These are phyloP conservation scores for Brachynemurus nebulosus DNA, from an alignment of 2,888 invertebrate genomes.

Conservation along the genomic window DNA sequence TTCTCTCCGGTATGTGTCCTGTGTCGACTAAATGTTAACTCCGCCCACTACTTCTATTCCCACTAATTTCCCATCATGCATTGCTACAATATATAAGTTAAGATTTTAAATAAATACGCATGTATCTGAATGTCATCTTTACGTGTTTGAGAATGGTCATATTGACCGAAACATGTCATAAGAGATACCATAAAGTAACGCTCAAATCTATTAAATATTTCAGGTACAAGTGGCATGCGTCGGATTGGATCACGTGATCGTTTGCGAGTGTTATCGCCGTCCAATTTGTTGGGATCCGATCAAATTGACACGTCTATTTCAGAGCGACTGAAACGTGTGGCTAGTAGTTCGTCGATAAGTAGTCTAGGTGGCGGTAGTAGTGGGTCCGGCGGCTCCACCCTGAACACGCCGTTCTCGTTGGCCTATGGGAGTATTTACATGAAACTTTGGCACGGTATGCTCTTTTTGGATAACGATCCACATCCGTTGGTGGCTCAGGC, in stretches of 20 bases:
- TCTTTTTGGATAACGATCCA: slow-evolving; percentile 72
- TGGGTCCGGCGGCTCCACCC: slow-evolving; percentile 21
- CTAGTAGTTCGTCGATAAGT: slow-evolving; percentile 56
- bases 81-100: neutral
- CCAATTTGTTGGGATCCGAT: slow-evolving; percentile 16
- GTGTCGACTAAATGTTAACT: too few relatives aligned
- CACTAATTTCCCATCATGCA: too few relatives aligned
- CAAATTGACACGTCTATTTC: slow-evolving; percentile 22
- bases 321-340: slow-evolving; percentile 44
- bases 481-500: slow-evolving; percentile 68
- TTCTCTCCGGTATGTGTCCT: too few relatives aligned
- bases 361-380: slow-evolving; percentile 31
- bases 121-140: too few relatives aligned
- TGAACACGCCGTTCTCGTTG: slow-evolving; percentile 36
- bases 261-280: slow-evolving; percentile 30
- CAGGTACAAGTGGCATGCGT: slow-evolving; percentile 15
- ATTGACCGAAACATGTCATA: too few relatives aligned
- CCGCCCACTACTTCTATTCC: too few relatives aligned
- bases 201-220: too few relatives aligned
- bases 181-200: too few relatives aligned
- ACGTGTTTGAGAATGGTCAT: too few relatives aligned
- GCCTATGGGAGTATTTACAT: slow-evolving; percentile 69
- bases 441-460: slow-evolving; percentile 76
- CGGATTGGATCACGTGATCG: slow-evolving; percentile 23
- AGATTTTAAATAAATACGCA: neutral